Base-by-base conservation (phyloP, 2,888 invertebrate species). In the Timandra comae region DNA sequence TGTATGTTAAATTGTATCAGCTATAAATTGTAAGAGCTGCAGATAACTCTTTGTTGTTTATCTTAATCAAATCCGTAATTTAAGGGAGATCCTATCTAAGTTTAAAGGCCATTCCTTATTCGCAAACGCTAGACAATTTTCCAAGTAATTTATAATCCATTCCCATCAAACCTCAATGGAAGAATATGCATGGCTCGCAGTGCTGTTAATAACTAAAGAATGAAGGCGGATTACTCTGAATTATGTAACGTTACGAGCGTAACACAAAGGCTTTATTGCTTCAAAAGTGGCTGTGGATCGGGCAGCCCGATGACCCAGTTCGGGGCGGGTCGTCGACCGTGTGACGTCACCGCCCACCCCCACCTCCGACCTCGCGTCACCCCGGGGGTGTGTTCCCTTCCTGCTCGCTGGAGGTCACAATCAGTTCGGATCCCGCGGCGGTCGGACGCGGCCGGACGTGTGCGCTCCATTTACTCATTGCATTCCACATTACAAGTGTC, bases 301-400 rank as follows among this genome's bases (percentile, higher is more conserved):
- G 70, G 66, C 73, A 67, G 59, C 63, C 63, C 56, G 70, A 65
- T 84, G 82, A 84, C 84, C 84, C 63, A 84, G 57, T 77, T 84
- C 57, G 54, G 24, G 9, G 55, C 52, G 61, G 80, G 73, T 82
- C 72, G 72, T 55, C 74, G 79, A 79, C 81, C 80, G 72, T 54
- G 77, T 84, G 84, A 82, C 84, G 84, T 84, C 84, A 82, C 60
- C 53, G 43, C 62, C 56, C 52, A 47, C 58, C 57, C 56, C 50
- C 52, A 55, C 56, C 50, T 41, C 48, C 47, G 42, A 43, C 39
- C 54, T 47, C 67, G 55, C 68, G 66, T 65, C 72, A 67, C 52
- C 66, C 49, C 47, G 70, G 75, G 78, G 77, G 76, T 79, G 77
- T 74, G 72, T 69, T 64, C 58, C 59, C 52, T 56, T 52, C 65